These are phyloP conservation scores for Pangasius macronema DNA, from an alignment of 2,797 vertebrate species.

Conservation along the genomic window DNA sequence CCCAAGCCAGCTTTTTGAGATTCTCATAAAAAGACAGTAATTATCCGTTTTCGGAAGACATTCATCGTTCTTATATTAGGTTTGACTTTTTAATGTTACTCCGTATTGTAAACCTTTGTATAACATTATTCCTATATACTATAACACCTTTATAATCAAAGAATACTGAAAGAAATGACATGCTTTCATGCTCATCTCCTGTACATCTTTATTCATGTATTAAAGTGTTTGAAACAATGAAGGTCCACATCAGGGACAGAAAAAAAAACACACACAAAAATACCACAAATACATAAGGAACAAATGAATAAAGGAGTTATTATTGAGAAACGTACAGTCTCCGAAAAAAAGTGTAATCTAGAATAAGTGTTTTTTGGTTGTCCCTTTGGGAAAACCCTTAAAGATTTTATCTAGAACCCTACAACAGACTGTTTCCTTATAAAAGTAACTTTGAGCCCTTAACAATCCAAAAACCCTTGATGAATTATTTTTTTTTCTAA, in stretches of 20 bases:
- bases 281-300: background rate
- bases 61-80: too few species aligned
- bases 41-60: too few species aligned
- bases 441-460: background rate
- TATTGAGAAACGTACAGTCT: background rate
- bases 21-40: too few species aligned
- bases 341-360: background rate
- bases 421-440: background rate
- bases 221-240: background rate
- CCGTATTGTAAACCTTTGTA: background rate
- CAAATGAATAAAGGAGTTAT: background rate
- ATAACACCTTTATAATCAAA: background rate
- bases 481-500: background rate
- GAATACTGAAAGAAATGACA: background rate
- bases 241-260: background rate
- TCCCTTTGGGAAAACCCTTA: background rate
- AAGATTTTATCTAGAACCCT: background rate
- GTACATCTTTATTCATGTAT: background rate
- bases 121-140: background rate
- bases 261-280: background rate
- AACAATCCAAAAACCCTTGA: background rate
- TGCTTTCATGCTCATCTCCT: background rate
- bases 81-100: too few species aligned
- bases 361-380: background rate
- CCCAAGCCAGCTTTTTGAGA: constrained; percentile 31